Percentiles rank a stretch among this genome's conserved stretches.
These are phyloP conservation scores for Crenuchus spilurus DNA, from an alignment of 2,797 vertebrate species.

Conservation along the genomic window DNA sequence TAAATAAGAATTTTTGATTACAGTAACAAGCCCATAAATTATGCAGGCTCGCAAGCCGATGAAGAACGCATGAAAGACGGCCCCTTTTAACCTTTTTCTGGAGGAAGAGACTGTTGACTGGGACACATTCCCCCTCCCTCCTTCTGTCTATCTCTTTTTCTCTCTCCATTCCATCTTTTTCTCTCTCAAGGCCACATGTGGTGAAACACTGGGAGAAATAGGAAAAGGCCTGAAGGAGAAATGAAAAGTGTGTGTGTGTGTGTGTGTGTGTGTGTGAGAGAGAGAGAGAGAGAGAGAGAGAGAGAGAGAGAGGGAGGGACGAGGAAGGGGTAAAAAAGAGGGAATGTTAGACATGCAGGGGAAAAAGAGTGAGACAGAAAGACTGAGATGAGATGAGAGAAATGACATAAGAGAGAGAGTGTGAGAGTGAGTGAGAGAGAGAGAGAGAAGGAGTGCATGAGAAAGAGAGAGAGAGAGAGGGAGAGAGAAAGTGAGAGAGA, in stretches of 20 bases:
- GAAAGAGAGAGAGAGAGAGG: too few relatives aligned
- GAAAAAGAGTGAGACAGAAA: neutral
- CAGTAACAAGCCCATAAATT: slow-evolving; percentile 81
- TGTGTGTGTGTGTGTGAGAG: neutral
- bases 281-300: neutral
- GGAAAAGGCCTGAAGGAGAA: slow-evolving; percentile 11
- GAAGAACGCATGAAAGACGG: slow-evolving; percentile 75
- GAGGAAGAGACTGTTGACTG: slow-evolving; percentile 54
- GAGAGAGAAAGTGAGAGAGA: neutral
- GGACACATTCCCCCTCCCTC: slow-evolving; percentile 30
- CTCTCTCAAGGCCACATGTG: neutral
- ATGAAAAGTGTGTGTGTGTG: neutral
- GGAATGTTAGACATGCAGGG: too few relatives aligned
- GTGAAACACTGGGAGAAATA: slow-evolving; percentile 13
- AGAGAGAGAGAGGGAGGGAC: neutral
- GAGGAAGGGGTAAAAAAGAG: neutral
- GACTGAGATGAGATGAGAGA: neutral
- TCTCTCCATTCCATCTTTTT: neutral
- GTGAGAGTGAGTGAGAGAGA: too few relatives aligned
- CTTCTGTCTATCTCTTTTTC: neutral
- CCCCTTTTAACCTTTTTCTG: slow-evolving; percentile 72
- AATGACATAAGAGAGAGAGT: too few relatives aligned
- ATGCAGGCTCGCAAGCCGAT: slow-evolving; percentile 70
- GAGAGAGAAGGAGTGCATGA: too few relatives aligned
- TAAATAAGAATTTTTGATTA: slow-evolving; percentile 84